These are phyloP conservation scores for Saimiri boliviensis DNA, from an alignment of 2,113 vertebrate species.

Conservation along the genomic window DNA sequence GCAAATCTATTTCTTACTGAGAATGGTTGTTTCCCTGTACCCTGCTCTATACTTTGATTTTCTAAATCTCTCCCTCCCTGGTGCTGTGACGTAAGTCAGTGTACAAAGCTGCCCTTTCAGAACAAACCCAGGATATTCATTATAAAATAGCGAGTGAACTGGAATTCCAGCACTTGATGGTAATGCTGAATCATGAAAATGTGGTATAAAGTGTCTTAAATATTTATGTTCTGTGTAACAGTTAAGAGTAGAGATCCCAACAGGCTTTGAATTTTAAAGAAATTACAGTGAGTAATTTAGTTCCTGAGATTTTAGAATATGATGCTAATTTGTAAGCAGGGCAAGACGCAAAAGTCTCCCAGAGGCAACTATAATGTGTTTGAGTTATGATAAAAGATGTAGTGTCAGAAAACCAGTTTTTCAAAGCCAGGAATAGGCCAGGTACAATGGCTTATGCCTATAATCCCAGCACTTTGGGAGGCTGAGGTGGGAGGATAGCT, in stretches of 20 bases:
- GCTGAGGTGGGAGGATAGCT: no score
- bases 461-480: no score
- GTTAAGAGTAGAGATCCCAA: not conserved
- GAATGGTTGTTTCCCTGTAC: not conserved
- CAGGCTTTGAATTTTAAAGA: not conserved
- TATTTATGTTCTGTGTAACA: accelerated
- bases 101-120: accelerated
- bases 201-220: not conserved
- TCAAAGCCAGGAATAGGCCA: not conserved
- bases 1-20: not conserved
- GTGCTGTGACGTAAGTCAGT: conserved; percentile 51
- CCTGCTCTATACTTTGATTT: not conserved
- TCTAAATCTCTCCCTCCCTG: not conserved
- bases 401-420: not conserved
- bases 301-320: not conserved
- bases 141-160: no score
- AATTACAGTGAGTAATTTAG: not conserved
- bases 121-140: not conserved
- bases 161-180: not conserved
- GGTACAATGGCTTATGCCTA: no score
- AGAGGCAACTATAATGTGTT: accelerated
- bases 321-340: not conserved
- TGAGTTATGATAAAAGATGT: not conserved
- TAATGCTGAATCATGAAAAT: accelerated
- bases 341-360: not conserved